Evolutionary conservation across 2,113 vertebrate genomes (phyloP), one percentile per base, ranked within the genome.

Genomic region (Mixornis gularis): DNA sequence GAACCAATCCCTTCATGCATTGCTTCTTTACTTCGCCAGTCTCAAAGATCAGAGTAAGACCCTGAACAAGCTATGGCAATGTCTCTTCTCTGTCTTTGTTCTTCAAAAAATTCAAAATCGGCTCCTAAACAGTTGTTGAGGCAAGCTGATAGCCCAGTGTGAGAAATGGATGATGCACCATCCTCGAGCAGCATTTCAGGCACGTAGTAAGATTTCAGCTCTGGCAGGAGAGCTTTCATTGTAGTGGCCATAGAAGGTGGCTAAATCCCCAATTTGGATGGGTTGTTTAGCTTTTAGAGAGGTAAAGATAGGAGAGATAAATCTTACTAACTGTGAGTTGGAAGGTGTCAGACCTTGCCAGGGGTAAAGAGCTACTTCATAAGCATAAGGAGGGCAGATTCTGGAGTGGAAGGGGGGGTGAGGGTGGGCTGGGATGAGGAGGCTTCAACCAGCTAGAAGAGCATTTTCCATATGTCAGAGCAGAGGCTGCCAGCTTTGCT

Each of bases 391-490:
- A 73, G n/a, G 36, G 59, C 64, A 92, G 71, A 87, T 80, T 87
- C 79, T 32, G 63, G 81, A 58, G 70, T 0, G 2, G 59, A 55
- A 87, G 81, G 59, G 29, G 65, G 59, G 48, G 18, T 77, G 59
- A 88, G 68, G 13, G 19, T 65, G 38, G 43, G 41, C 65, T 81
- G 58, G 11, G 10, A 13, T 62, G 62, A 92, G 87, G 87, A 79
- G 55, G 21, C 29, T 92, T 88, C 73, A 49, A 68, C 72, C 51
- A 89, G 70, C 65, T 64, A 86, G 65, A 81, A 83, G 51, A 94
- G 53, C 92, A 88, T 78, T 92, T 95, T 95, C 94, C 92, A 93
- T 94, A 96, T 95, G 92, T 95, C 91, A 76, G 94, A 58, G 41
- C 51, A 79, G 80, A 73, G 44, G 43, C 83, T 96, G 94, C 91